Evolutionary conservation across 2,797 vertebrate genomes (phyloP), one percentile per base, ranked within the genome.

Genomic region (Sebastes trivittatus): DNA sequence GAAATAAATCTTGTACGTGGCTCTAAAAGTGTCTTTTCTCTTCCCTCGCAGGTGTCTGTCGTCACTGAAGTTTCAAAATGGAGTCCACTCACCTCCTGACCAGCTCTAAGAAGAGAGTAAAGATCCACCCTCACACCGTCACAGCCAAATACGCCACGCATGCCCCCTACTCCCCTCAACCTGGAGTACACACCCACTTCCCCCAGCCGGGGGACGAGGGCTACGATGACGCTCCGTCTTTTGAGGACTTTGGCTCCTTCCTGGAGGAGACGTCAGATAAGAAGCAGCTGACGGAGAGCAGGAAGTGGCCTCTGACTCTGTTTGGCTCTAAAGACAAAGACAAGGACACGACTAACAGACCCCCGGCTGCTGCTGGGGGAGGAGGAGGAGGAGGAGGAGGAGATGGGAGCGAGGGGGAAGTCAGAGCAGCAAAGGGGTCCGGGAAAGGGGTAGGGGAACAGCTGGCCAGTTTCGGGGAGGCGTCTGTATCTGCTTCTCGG

Each of bases 121-220:
- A 99, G 95, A 99, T 99, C 95, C 98, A 99, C 89, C 98, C 98
- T 76, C 97, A 97, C 88, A 98, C 97, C 2, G 97, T 98, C 85
- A 98, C 97, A 4, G 97, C 98, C 84, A 98, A 99, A 89, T 99
- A 99, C 0, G 96, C 96, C 83, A 97, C 97, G 49, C 97, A 92
- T 10, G 25, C 91, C 8, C 92, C 93, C 3, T 94, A 97, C 90
- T 97, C 97, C 82, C 98, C 97, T 9, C 98, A 98, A 74, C 96
- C 96, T 30, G 97, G 97, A 67, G 87, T 94, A 6, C 94, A 95
- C 89, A 93, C 94, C 16, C 97, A 98, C 93, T 99, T 98, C 87
- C 98, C 97, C 10, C 98, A 99, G 62, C 97, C 97, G 4, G 98
- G 97, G 58, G 97, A 98, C 42, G 96, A 98, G 36, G 96, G 96